These are phyloP conservation scores for Emydoidea blandingii DNA, from an alignment of 2,797 vertebrate species.

Conservation along the genomic window DNA sequence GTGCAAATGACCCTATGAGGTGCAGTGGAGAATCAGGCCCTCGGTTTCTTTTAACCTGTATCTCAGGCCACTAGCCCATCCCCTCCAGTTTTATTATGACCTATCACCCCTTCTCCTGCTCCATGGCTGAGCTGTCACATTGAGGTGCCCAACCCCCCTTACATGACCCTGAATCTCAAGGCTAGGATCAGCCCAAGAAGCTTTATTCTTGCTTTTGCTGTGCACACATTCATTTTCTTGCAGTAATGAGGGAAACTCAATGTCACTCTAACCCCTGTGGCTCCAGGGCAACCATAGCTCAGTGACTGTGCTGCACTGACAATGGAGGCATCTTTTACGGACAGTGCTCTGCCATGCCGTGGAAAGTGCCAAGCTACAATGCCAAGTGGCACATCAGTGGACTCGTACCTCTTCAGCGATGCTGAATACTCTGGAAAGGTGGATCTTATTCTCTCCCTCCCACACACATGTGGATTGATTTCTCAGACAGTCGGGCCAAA, in stretches of 20 bases:
- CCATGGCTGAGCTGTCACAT: not conserved
- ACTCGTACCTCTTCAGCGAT: not conserved
- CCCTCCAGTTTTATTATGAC: not conserved
- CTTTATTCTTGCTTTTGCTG: not conserved
- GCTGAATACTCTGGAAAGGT: not conserved
- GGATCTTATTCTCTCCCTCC: not conserved
- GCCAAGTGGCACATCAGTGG: accelerated
- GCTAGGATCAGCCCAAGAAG: not conserved
- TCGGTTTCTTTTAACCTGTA: conserved; percentile 2
- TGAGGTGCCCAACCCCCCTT: accelerated
- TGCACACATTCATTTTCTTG: accelerated
- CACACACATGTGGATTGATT: not conserved
- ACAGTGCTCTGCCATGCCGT: not conserved
- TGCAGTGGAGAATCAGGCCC: not conserved
- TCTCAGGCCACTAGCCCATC: not conserved
- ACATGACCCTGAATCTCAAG: not conserved
- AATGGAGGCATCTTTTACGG: not conserved
- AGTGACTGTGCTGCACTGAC: not conserved
- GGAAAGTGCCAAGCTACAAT: accelerated
- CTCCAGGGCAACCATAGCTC: not conserved
- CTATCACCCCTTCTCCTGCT: not conserved
- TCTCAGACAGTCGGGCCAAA: not conserved
- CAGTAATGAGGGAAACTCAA: not conserved
- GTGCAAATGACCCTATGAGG: not conserved
- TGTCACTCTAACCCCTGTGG: not conserved